Evolutionary conservation across 2,888 invertebrate species (phyloP), one percentile per base, ranked within the genome.

Genomic region (Ecliptopera silaceata): DNA sequence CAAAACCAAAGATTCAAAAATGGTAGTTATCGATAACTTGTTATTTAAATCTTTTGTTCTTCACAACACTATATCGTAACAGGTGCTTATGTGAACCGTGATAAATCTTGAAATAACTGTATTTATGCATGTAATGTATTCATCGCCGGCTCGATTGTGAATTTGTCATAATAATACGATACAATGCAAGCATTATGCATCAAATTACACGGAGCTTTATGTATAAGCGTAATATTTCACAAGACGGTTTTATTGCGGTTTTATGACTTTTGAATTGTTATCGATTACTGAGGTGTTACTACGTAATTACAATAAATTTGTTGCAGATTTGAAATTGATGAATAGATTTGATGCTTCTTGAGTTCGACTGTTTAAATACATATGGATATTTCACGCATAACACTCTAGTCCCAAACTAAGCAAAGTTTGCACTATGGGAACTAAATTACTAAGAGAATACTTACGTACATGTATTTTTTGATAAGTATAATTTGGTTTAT

Each of bases 81-180:
- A 32, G 26, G 26, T 45, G 6, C n/a, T 31, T 13, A 26, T 13
- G 50, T 45, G 50, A 41, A 50, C 26, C 2, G 26, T 18, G 11
- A 45, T 46, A 49, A 41, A 26, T 45, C 31, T 13, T 44, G 38
- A 56, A 59, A 64, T 49, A 26, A 58, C 64, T 20, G 58, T 59
- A 58, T 51, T 62, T 56, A 52, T 42, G 8, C 32, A 11, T 38
- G 12, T 13, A 29, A 42, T 34, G 48, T 51, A 48, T 39, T 41
- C 41, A 49, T 48, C 15, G 41, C 15, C 43, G 29, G 38, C 22
- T 2, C 10, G 32, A 58, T 48, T 58, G 58, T 53, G 34, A 41
- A 44, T 12, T 53, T 43, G 46, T 50, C 50, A 38, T 47, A 47
- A 55, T 46, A 36, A 51, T 45, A 49, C 48, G 29, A 47, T 45